These are phyloP conservation scores for Cantharis nigra DNA, from an alignment of 2,888 invertebrate species.

Conservation along the genomic window DNA sequence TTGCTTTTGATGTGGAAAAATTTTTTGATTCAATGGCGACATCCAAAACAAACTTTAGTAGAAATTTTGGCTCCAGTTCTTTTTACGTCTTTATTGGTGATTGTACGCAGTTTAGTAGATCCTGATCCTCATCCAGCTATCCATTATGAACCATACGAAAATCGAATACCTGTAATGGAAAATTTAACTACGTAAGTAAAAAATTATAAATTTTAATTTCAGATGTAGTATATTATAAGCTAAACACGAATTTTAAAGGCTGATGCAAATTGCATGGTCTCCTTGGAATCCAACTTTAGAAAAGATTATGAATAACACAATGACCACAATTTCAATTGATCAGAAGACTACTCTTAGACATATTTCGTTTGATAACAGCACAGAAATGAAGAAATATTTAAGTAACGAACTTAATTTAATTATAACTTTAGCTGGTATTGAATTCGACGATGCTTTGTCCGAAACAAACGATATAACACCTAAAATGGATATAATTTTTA, in stretches of 20 bases:
- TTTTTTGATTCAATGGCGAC: conserved; percentile 74
- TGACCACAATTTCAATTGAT: not conserved
- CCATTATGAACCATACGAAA: conserved; percentile 10
- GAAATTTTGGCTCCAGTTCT: conserved; percentile 70
- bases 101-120: conserved; percentile 70
- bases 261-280: conserved; percentile 20
- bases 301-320: conserved; percentile 4
- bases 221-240: not conserved
- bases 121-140: conserved; percentile 53
- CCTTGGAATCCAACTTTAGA: conserved; percentile 13
- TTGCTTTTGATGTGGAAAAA: conserved; percentile 81
- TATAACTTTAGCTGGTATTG: conserved; percentile 59
- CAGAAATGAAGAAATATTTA: conserved; percentile 6
- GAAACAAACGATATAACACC: conserved; percentile 55
- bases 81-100: conserved; percentile 69
- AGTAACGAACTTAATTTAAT: conserved; percentile 30
- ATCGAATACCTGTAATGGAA: conserved; percentile 7
- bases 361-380: not conserved
- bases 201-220: not conserved
- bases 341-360: not conserved
- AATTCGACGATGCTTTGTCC: conserved; percentile 62
- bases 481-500: conserved; percentile 60
- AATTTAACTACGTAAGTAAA: conserved; percentile 17
- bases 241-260: not conserved
- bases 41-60: conserved; percentile 66